These are phyloP conservation scores for Aythya baeri DNA, from an alignment of 2,113 vertebrate genomes.

Conservation along the genomic window DNA sequence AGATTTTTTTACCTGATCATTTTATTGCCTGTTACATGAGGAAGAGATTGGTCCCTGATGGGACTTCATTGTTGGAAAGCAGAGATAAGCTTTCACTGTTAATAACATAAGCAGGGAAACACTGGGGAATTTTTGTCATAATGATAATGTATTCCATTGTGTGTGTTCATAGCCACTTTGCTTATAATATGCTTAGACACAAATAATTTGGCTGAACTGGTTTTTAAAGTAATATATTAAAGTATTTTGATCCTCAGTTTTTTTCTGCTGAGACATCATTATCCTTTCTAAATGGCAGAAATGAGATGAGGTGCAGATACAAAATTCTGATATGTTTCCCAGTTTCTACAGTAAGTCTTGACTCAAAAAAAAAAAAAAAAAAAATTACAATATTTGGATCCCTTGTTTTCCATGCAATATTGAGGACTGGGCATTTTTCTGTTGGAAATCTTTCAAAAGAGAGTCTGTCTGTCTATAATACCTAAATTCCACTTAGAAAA, in stretches of 20 bases:
- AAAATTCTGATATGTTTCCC: neutral
- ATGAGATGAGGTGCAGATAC: neutral
- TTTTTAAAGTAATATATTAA: neutral
- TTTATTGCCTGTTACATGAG: neutral
- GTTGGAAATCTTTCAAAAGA: neutral
- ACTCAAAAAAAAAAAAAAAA: neutral
- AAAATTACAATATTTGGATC: neutral
- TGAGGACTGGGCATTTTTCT: neutral
- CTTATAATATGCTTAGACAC: neutral
- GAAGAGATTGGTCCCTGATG: neutral
- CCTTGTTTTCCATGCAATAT: neutral
- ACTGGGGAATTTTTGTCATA: neutral
- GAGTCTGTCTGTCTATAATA: neutral
- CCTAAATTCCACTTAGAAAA: neutral
- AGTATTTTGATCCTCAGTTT: neutral
- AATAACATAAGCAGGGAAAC: neutral
- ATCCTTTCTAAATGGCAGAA: neutral
- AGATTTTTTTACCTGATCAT: neutral
- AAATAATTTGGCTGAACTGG: conserved; percentile 2
- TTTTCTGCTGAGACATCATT: neutral
- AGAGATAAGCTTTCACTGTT: conserved; percentile 1
- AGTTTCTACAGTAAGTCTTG: neutral
- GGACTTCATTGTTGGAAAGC: neutral
- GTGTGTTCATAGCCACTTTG: neutral
- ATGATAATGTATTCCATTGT: neutral